Conservation (phyloP, 2,797 vertebrate species). For the Enteromius paludinosus region DNA sequence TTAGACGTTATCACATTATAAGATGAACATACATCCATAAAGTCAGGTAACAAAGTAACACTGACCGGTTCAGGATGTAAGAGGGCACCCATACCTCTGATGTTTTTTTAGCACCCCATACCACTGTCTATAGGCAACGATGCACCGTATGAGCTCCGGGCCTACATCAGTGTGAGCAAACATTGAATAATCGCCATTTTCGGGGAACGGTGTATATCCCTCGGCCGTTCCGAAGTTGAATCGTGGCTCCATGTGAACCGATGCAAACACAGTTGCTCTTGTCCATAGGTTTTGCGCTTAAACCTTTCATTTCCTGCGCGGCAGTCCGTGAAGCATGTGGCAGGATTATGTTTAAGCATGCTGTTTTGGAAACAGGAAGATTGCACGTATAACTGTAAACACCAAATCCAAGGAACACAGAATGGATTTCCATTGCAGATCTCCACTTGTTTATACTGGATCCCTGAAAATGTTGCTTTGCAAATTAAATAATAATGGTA, state of each 20-base stretch:
- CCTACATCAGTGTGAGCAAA: conserved; percentile 43
- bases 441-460: conserved; percentile 5
- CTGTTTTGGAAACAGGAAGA: conserved; percentile 19
- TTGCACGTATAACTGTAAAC: conserved; percentile 31
- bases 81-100: background rate
- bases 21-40: conserved; percentile 19
- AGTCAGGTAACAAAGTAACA: conserved; percentile 27
- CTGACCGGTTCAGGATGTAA: conserved; percentile 16
- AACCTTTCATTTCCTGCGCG: conserved; percentile 23
- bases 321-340: background rate
- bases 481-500: conserved; percentile 7
- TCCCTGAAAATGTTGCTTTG: background rate
- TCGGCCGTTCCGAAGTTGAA: conserved; percentile 27
- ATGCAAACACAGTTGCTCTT: conserved; percentile 7
- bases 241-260: conserved; percentile 26
- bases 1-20: conserved; percentile 14
- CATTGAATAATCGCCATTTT: background rate
- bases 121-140: background rate
- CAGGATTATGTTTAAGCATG: conserved; percentile 17
- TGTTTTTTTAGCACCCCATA: conserved; percentile 13
- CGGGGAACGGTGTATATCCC: background rate
- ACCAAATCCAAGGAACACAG: conserved; percentile 31
- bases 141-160: conserved; percentile 15
- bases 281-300: conserved; percentile 2
- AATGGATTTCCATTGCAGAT: conserved; percentile 9